phyloP scores from a whole-genome alignment of 1,140 invertebrate genomes.

The Diorhabda carinulata region DNA sequence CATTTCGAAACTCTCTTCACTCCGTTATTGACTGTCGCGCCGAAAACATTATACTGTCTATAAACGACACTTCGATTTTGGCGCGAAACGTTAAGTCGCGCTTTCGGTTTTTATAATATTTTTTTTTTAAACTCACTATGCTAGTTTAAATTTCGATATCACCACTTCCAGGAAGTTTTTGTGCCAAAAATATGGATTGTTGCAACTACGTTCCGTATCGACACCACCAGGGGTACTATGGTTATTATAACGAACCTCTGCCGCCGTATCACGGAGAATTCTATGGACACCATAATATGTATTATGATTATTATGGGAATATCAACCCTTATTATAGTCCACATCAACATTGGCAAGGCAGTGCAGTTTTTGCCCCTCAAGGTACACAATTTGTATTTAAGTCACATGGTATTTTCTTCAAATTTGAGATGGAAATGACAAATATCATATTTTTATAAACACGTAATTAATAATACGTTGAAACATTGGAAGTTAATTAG shows the following conservation, averaged over 20 bases:
- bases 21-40: constrained; percentile 10
- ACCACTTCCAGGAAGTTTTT: constrained; percentile 1
- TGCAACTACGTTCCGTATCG: constrained; percentile 19
- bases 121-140: background rate
- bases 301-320: constrained; percentile 19
- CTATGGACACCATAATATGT: constrained; percentile 19
- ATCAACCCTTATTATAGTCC: constrained; percentile 12
- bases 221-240: constrained; percentile 16
- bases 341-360: constrained; percentile 13
- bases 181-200: constrained; percentile 19
- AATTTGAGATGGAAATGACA: no score
- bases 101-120: no score
- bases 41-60: background rate
- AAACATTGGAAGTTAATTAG: no score
- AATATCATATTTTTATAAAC: background rate
- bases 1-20: constrained; percentile 8
- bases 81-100: constrained; percentile 10
- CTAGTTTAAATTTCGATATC: background rate
- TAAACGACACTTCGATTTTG: constrained; percentile 13
- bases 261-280: constrained; percentile 19
- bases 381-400: constrained; percentile 5
- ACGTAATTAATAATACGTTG: background rate
- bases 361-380: constrained; percentile 11
- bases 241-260: constrained; percentile 17
- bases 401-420: no score